phyloP scores from a whole-genome alignment of 2,888 invertebrate species.

The Helicoverpa assulta region DNA sequence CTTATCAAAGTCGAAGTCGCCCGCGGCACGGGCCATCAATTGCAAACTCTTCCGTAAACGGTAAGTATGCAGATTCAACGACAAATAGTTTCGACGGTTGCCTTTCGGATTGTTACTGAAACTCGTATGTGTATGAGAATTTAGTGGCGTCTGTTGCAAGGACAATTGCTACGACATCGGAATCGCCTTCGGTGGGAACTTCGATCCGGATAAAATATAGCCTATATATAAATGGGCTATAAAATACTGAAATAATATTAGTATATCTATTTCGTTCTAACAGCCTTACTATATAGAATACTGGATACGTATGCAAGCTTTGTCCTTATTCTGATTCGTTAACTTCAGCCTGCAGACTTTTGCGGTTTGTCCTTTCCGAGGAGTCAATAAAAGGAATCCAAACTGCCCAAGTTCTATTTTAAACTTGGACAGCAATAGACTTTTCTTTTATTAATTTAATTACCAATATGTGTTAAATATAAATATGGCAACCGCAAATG shows the following conservation, averaged over 20 bases:
- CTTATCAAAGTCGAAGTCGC: constrained; percentile 61
- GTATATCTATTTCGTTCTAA: too few species aligned
- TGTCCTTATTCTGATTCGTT: background rate
- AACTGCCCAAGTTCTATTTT: too few species aligned
- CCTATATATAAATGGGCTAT: too few species aligned
- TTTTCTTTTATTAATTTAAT: background rate
- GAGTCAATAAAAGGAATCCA: too few species aligned
- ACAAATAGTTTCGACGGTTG: constrained; percentile 63
- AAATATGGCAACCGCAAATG: background rate
- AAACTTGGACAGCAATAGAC: too few species aligned
- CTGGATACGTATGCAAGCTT: too few species aligned
- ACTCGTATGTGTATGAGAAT: constrained; percentile 48
- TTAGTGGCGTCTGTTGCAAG: constrained; percentile 18
- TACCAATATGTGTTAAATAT: constrained; percentile 14
- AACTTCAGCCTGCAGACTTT: background rate
- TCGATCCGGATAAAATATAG: too few species aligned
- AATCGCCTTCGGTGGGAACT: background rate
- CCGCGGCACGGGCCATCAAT: constrained; percentile 63
- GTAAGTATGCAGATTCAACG: constrained; percentile 65
- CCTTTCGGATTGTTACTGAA: constrained; percentile 54
- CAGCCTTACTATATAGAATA: too few species aligned
- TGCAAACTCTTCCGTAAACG: constrained; percentile 63
- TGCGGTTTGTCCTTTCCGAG: too few species aligned
- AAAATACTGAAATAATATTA: too few species aligned
- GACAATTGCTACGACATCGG: background rate